phyloP scores from a whole-genome alignment of 2,888 invertebrate species.

The Fabriciana adippe region DNA sequence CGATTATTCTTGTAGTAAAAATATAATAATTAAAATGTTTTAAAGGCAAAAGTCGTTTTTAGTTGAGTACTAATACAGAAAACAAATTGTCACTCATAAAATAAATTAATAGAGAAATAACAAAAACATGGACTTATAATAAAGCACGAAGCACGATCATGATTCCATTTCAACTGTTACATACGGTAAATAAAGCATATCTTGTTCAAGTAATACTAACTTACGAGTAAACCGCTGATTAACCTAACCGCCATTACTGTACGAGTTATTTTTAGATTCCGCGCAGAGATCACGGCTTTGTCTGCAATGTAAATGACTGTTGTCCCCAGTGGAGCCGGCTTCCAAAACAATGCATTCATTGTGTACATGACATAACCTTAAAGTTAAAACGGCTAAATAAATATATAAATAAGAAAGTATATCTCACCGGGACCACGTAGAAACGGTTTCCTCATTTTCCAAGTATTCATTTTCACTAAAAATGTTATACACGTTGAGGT shows the following conservation, averaged over 20 bases:
- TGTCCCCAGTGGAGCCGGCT: constrained; percentile 48
- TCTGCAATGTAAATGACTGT: constrained; percentile 74
- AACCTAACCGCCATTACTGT: constrained; percentile 68
- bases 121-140: constrained; percentile 5
- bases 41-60: not conserved
- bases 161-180: constrained; percentile 14
- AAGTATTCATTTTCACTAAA: constrained; percentile 56
- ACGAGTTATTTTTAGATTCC: constrained; percentile 76
- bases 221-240: constrained; percentile 72
- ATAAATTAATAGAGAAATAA: constrained; percentile 4
- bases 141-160: constrained; percentile 4
- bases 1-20: not conserved
- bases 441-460: constrained; percentile 62
- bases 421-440: constrained; percentile 66
- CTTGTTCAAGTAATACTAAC: constrained; percentile 53
- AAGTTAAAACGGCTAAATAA: constrained; percentile 44
- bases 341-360: constrained; percentile 54
- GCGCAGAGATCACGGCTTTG: constrained; percentile 79
- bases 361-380: constrained; percentile 62
- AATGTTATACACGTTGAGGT: constrained; percentile 60
- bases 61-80: constrained; percentile 1
- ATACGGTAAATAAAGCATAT: constrained; percentile 26
- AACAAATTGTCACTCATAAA: constrained; percentile 4
- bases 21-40: not conserved
- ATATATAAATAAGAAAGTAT: constrained; percentile 39